These are phyloP conservation scores for Trogon surrucura DNA, from an alignment of 2,113 vertebrate genomes.

Conservation along the genomic window DNA sequence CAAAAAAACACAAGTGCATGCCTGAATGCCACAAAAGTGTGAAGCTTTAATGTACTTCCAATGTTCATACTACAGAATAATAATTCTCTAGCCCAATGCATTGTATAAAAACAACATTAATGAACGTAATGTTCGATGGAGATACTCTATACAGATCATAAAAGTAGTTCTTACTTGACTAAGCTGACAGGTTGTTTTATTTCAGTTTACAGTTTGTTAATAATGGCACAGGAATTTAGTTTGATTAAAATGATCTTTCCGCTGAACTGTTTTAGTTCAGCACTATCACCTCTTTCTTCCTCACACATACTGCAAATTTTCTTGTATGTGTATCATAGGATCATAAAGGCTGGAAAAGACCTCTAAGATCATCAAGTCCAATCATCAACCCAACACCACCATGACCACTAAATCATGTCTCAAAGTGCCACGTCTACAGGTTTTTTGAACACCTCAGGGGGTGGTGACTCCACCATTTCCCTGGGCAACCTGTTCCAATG, in stretches of 20 bases:
- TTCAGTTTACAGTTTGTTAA: not conserved
- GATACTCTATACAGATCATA: accelerated
- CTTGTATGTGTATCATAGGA: not conserved
- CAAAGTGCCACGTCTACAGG: no score
- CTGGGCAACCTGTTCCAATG: no score
- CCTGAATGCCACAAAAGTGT: not conserved
- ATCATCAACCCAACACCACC: no score
- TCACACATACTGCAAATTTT: not conserved
- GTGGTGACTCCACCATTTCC: no score
- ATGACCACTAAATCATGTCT: no score
- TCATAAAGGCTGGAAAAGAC: no score
- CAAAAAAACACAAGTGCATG: not conserved
- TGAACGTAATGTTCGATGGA: not conserved
- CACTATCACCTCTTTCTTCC: not conserved
- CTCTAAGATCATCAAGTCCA: no score
- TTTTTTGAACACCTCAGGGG: no score
- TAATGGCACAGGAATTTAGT: not conserved
- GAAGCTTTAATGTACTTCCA: not conserved
- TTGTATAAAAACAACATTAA: not conserved
- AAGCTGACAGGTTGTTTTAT: not conserved
- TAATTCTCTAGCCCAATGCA: not conserved
- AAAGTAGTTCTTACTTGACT: not conserved
- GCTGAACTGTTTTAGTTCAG: not conserved
- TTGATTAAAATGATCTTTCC: not conserved
- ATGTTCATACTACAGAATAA: not conserved